Percentiles rank a stretch among this genome's conserved stretches.
These are phyloP conservation scores for Varanus salvator DNA, from an alignment of 2,113 vertebrate genomes.

Conservation along the genomic window DNA sequence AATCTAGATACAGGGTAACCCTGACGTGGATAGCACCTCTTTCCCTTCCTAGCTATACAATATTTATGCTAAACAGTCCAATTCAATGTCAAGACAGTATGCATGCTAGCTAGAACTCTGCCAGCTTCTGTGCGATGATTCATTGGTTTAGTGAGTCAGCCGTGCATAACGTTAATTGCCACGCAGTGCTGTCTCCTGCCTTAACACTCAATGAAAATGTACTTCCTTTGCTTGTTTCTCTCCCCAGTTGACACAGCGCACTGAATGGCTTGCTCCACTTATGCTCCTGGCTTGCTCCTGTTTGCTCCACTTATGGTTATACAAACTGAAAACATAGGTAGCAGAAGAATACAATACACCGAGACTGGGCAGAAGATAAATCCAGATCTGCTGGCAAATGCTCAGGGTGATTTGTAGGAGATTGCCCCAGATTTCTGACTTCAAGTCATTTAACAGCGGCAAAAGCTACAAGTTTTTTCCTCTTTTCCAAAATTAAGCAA, in stretches of 20 bases:
- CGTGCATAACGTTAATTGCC: slow-evolving; percentile 67
- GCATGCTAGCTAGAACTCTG: slow-evolving; percentile 45
- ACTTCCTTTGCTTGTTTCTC: slow-evolving; percentile 37
- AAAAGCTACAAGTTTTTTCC: too few relatives aligned
- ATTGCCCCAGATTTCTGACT: too few relatives aligned
- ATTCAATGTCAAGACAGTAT: slow-evolving; percentile 55
- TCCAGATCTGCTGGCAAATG: not conserved
- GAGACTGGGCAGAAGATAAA: not conserved
- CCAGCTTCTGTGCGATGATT: slow-evolving; percentile 61
- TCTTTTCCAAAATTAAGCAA: too few relatives aligned
- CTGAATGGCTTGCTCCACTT: slow-evolving; percentile 18
- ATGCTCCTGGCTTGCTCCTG: not conserved
- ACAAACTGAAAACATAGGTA: not conserved
- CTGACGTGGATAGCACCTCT: slow-evolving; percentile 32
- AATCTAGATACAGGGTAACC: slow-evolving; percentile 31
- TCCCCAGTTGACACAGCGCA: slow-evolving; percentile 44
- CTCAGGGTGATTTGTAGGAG: too few relatives aligned
- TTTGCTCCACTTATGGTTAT: not conserved
- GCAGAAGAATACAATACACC: not conserved
- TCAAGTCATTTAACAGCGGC: too few relatives aligned
- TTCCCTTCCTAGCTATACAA: slow-evolving; percentile 43
- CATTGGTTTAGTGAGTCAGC: slow-evolving; percentile 71
- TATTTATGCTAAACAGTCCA: slow-evolving; percentile 68
- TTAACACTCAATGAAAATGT: slow-evolving; percentile 62
- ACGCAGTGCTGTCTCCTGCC: slow-evolving; percentile 61